Conservation (phyloP, 2,113 vertebrate genomes). For the Eptesicus fuscus region DNA sequence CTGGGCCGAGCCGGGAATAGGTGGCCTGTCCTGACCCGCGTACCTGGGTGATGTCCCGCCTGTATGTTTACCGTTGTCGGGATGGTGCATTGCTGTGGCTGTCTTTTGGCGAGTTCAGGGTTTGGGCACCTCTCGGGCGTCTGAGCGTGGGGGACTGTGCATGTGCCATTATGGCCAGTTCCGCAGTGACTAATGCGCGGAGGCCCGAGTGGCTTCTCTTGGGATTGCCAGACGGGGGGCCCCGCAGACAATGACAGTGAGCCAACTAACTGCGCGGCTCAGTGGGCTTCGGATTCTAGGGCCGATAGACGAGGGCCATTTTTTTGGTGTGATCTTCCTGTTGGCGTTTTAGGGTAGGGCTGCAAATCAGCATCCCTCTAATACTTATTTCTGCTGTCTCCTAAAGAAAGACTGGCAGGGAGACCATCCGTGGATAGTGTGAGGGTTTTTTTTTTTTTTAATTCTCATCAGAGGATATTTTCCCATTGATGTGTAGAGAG, state of each 20-base stretch:
- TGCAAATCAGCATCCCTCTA: not conserved
- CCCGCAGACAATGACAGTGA: not conserved
- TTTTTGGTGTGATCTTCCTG: not conserved
- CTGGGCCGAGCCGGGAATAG: not conserved
- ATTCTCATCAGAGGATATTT: too few species aligned
- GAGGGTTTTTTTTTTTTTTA: too few species aligned
- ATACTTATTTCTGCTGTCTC: too few species aligned
- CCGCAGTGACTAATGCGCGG: not conserved
- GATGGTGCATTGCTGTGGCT: not conserved
- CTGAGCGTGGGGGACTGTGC: not conserved
- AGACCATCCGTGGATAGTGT: too few species aligned
- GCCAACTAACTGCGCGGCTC: not conserved
- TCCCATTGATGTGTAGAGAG: too few species aligned
- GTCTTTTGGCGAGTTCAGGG: not conserved
- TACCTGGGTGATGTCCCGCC: conserved; percentile 55
- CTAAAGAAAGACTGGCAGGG: too few species aligned
- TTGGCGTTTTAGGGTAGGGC: not conserved
- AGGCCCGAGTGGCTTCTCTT: conserved; percentile 14
- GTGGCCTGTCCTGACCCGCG: not conserved
- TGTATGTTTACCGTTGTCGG: conserved; percentile 7
- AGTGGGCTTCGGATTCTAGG: not conserved
- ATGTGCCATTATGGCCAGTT: not conserved
- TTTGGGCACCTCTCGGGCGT: not conserved
- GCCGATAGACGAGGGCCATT: not conserved
- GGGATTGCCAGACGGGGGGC: not conserved